Conservation (phyloP, 2,888 invertebrate genomes). For the Conomelus anceps region DNA sequence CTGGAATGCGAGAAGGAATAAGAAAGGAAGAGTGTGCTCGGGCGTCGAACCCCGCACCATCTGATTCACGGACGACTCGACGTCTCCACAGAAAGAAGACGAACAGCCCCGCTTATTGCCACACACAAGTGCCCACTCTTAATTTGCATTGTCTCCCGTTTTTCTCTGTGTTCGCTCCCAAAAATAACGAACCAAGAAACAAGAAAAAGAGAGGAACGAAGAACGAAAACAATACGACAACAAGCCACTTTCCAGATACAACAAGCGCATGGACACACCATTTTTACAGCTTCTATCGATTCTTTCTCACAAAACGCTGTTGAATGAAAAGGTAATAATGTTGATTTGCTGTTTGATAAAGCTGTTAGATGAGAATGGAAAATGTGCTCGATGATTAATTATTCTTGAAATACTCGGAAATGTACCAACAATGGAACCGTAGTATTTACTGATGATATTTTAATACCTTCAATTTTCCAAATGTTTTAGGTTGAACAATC, state of each 20-base stretch:
- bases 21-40: not conserved
- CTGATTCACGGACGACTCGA: not conserved
- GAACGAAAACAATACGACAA: not conserved
- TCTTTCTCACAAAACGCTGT: not conserved
- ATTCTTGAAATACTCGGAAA: no score
- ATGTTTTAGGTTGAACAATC: no score
- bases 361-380: no score
- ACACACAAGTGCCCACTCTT: not conserved
- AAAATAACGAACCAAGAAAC: not conserved
- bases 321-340: not conserved
- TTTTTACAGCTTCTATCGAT: not conserved
- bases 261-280: not conserved
- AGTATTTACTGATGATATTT: no score
- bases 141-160: not conserved
- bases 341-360: no score
- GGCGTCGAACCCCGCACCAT: not conserved
- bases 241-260: not conserved
- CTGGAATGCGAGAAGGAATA: slow-evolving; percentile 1
- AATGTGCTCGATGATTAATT: no score
- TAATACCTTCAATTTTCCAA: no score
- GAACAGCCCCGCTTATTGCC: not conserved
- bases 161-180: not conserved
- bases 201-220: no score
- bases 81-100: not conserved
- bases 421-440: no score